A percentile compares a stretch with the other conserved stretches of the same genome.
Conservation (phyloP, 2,113 vertebrate species). For the Peromyscus maniculatus region DNA sequence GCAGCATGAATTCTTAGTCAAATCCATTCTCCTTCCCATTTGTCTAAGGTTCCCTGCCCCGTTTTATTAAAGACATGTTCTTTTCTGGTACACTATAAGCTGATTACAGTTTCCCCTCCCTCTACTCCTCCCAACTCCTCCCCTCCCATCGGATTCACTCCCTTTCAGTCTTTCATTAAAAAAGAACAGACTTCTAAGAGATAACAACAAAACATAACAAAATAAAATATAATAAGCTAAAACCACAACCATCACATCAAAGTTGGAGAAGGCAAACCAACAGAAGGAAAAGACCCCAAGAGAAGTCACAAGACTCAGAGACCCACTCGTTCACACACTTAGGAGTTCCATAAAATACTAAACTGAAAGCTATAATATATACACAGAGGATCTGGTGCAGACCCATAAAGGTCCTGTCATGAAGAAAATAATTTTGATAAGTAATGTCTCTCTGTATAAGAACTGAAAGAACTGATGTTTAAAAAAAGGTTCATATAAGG, state of each 20-base stretch:
- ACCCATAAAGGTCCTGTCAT: neutral
- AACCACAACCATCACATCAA: neutral
- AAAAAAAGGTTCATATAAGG: neutral
- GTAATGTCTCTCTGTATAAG: neutral
- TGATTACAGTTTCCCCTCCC: neutral
- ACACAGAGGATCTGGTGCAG: too few species aligned
- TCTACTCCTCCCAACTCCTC: neutral
- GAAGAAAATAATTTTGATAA: constrained; percentile 24
- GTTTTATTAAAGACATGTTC: neutral
- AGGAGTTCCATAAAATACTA: neutral
- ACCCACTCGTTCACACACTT: neutral
- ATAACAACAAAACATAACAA: neutral
- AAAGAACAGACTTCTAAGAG: neutral
- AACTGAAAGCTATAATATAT: neutral
- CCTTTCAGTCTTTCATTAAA: neutral
- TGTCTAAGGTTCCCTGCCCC: neutral
- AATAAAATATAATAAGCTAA: neutral
- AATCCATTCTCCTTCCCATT: neutral
- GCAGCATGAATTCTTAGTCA: neutral
- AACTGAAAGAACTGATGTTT: neutral
- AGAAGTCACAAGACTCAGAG: neutral
- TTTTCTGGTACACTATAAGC: neutral
- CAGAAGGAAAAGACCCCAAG: neutral
- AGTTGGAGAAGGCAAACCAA: neutral
- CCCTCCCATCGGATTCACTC: neutral